phyloP scores from a whole-genome alignment of 1,140 invertebrate genomes.

The Cotesia glomerata region DNA sequence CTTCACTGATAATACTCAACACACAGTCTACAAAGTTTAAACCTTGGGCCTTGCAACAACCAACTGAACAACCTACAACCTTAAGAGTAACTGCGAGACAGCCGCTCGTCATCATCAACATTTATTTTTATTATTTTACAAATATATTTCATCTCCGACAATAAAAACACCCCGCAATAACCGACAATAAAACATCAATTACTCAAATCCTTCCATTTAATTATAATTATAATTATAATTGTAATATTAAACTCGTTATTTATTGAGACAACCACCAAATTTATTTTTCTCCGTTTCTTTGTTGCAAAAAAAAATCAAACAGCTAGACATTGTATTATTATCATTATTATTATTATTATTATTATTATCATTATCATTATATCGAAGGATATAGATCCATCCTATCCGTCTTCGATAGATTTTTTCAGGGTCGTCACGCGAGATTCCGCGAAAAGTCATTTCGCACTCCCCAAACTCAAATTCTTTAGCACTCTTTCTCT shows the following conservation, averaged over 20 bases:
- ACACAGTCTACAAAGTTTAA: slow-evolving; percentile 33
- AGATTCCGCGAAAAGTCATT: slow-evolving; percentile 63
- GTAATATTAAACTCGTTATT: too few species aligned
- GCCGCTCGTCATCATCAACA: neutral
- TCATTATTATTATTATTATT: too few species aligned
- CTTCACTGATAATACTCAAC: slow-evolving; percentile 34
- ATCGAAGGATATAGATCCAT: too few species aligned
- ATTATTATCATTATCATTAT: neutral
- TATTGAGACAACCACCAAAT: neutral
- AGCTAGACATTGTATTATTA: too few species aligned
- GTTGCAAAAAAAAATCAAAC: neutral
- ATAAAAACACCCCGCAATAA: neutral
- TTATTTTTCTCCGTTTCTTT: neutral
- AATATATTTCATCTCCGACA: neutral
- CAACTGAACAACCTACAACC: too few species aligned
- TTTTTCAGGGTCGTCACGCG: slow-evolving; percentile 57
- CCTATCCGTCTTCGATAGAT: slow-evolving; percentile 48
- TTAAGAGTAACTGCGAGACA: neutral
- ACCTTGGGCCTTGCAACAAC: neutral
- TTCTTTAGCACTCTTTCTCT: neutral
- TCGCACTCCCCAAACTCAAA: slow-evolving; percentile 42
- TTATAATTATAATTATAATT: too few species aligned
- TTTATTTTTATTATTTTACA: neutral
- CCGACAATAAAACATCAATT: too few species aligned
- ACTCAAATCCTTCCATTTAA: too few species aligned